Base-by-base conservation (phyloP, 92 coral and sea anemone genomes). In the Phenganax marumi region DNA sequence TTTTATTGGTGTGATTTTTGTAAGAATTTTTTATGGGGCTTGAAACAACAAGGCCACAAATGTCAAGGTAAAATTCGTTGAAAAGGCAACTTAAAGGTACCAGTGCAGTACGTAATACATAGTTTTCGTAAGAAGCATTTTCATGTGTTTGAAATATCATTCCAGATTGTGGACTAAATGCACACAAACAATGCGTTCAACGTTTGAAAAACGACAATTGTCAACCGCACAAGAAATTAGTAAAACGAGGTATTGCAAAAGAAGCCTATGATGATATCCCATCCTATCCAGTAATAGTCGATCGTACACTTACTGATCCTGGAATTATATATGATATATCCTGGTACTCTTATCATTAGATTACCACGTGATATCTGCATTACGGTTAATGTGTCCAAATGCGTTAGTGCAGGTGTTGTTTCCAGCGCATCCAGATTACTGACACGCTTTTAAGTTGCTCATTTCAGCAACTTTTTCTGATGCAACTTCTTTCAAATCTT, bases 1-100 rank as follows among this genome's bases (percentile, higher is more conserved):
- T 93, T 90, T 65, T 97, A 95, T 78, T 95, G 98, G 98, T 95
- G 98, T 75, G 98, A 95, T 80, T 86, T 76, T 86, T 95, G 98
- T 82, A 89, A 91, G 9, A 95, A 95, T 90, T 95, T 95, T 81
- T 84, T 95, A 77, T 95, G 98, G 98, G 98, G 98, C 26, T 85
- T 95, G 53, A 95, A 90, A n/a, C 93, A 88, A 85, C 98, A 95
- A 68, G 98, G 98, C 52, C 89, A 89, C 68, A 95, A 92, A 68
- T 95, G 98, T 66, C 97, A 92, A 88, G 98, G 98, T 92, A 82
- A 0, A 50, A n/a, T 43, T 14, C 33, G 10, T 75, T 1, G 47
- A 12, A 13, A 19, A 26, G 7, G 18, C 21, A 19, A n/a, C 49
- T 12, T 24, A 7, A 5, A 8, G 17, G 13, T 4, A 17, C 8